Base-by-base conservation (phyloP, 2,113 vertebrate genomes). In the Ammodytes dubius region DNA sequence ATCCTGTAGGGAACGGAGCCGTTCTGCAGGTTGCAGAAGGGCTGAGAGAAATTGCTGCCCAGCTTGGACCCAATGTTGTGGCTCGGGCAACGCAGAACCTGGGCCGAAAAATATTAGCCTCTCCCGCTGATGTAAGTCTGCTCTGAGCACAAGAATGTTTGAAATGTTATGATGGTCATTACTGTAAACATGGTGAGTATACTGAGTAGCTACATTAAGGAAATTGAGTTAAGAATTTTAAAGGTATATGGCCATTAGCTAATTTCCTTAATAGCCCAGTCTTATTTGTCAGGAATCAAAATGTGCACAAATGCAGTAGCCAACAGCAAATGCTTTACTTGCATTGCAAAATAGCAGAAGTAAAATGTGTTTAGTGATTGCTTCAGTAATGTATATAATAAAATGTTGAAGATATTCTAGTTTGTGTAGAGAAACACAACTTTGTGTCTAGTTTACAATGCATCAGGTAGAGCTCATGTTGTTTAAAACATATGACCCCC, bases 1-100 rank as follows among this genome's bases (percentile, higher is more conserved):
- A 66, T 37, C 14, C 46, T 43, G 13, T 6, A 93, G 92, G 46
- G 11, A 70, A 86, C 78, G 86, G 27, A 2, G 83, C 39, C 6
- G 0, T 91, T 17, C 90, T 79, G 15, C 74, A 65, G 1, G 53
- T 95, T 7, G 93, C 90, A 15, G 82, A 58, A 0, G 87, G 47
- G 0, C 77, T 96, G 15, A 89, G 86, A 43, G 64, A 79, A 1
- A 94, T 96, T 2, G 95, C 94, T 3, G 91, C 85, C n/a, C 87
- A 87, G 42, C 15, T 96, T n/a, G 87, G 95, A 50, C 81, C 66
- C 0, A 57, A 3, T 0, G 19, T 93, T 6, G 65, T 95, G 43
- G 70, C 81, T 37, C 87, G 37, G 58, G 93, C 91, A 0, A 87
- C 91, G 0, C 82, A 66, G 15, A 91, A 81, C 77, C 89, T 96